A percentile compares a stretch with the other conserved stretches of the same genome.
Conservation (phyloP, 2,113 vertebrate species). For the Taxidea taxus region DNA sequence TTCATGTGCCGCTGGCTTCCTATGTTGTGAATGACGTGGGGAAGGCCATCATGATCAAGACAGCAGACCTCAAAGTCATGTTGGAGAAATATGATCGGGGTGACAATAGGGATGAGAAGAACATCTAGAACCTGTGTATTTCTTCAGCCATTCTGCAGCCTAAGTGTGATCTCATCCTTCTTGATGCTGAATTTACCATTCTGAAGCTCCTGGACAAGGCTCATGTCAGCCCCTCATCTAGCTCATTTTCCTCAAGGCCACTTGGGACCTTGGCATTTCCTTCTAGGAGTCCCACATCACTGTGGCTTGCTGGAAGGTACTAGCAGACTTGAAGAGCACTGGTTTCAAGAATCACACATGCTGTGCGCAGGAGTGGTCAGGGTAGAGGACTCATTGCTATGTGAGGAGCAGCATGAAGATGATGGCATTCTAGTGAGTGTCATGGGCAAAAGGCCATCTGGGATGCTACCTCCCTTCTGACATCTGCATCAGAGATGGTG, state of each 20-base stretch:
- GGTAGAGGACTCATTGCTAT: conserved; percentile 76
- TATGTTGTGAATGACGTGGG: conserved; percentile 93
- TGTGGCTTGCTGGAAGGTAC: conserved; percentile 49
- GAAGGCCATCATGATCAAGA: conserved; percentile 87
- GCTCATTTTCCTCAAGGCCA: conserved; percentile 89
- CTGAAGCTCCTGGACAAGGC: conserved; percentile 94
- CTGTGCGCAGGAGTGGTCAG: not conserved
- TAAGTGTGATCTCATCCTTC: conserved; percentile 92
- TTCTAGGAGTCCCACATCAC: conserved; percentile 82
- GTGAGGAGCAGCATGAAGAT: conserved; percentile 93
- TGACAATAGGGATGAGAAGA: conserved; percentile 83
- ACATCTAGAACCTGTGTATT: conserved; percentile 86
- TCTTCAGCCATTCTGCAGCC: conserved; percentile 83
- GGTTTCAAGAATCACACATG: conserved; percentile 27
- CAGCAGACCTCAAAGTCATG: conserved; percentile 89
- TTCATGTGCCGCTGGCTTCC: conserved; percentile 89
- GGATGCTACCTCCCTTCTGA: conserved; percentile 84
- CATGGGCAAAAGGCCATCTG: conserved; percentile 92
- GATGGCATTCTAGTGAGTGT: conserved; percentile 90
- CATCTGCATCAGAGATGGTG: conserved; percentile 93
- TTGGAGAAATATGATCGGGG: conserved; percentile 89
- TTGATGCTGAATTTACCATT: conserved; percentile 92
- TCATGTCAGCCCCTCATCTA: conserved; percentile 89
- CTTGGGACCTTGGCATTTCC: conserved; percentile 76
- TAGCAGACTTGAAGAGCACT: not conserved